Base-by-base conservation (phyloP, 2,888 invertebrate genomes). In the Dynastes grantii region DNA sequence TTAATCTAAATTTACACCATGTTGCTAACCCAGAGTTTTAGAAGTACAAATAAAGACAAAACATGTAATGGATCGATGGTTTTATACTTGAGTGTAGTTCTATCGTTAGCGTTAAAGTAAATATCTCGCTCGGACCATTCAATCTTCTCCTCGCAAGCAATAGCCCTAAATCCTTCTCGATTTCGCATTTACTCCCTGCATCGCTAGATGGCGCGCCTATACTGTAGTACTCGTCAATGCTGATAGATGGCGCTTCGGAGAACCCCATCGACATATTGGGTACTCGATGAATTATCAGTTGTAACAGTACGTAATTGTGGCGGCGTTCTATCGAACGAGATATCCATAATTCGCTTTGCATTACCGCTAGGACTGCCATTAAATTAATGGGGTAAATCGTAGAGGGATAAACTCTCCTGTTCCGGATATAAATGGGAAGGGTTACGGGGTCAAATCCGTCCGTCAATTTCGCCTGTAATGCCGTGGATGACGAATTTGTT, bases 321-420 rank as follows among this genome's bases (percentile, higher is more conserved):
- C 29, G 27, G 63, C 29, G 55, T 55, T 63, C 63, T 29, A 63
- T 32, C 68, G 68, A 51, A 68, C 51, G 27, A 51, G 51, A 51
- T 68, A 29, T 68, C 68, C 49, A 68, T 68, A 68, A 68, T 68
- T 68, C 68, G 51, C 68, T 68, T 68, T 68, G 68, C 40, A 51
- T 29, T 68, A 29, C 51, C 40, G 68, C 29, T 51, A 40, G 37
- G 27, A 13, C 68, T 51, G 29, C 68, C 51, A 68, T 68, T 68
- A 68, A 68, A 68, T 68, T 68, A 51, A 68, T 68, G 68, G 27
- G 13, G 49, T 49, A 49, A 49, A 51, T 51, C 68, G 51, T 68
- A 22, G 40, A 37, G 68, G 68, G 68, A 51, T 68, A 51, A 68
- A 65, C 45, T 65, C 55, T 55, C 22, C 55, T 37, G 45, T n/a